Conservation (phyloP, 2,888 invertebrate genomes). For the Drosophila infuscata region DNA sequence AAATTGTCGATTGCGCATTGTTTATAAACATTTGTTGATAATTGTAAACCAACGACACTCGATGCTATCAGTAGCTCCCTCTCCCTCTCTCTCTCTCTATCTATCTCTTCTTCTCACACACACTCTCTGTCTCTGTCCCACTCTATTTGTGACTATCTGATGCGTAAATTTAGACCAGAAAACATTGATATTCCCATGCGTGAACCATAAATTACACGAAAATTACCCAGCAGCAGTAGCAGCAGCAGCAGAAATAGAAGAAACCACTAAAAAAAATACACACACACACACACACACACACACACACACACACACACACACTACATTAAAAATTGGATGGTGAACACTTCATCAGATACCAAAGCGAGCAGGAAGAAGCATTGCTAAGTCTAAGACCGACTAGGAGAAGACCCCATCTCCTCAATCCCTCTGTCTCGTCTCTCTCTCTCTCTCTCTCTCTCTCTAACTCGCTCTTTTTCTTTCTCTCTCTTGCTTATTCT, state of each 20-base stretch:
- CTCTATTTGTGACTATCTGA: constrained; percentile 2
- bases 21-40: constrained; percentile 55
- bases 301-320: constrained; percentile 24
- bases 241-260: constrained; percentile 49
- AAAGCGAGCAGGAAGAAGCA: background rate
- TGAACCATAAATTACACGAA: constrained; percentile 75
- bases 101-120: background rate
- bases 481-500: background rate
- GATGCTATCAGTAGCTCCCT: constrained; percentile 21
- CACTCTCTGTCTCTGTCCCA: background rate
- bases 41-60: constrained; percentile 18
- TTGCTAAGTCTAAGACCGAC: constrained; percentile 14
- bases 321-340: constrained; percentile 59
- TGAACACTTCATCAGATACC: constrained; percentile 69
- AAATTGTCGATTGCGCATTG: constrained; percentile 30
- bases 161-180: constrained; percentile 59
- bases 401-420: background rate
- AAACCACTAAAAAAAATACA: constrained; percentile 22
- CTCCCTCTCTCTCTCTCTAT: background rate
- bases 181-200: constrained; percentile 79
- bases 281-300: constrained; percentile 20
- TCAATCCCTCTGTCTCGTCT: background rate
- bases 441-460: background rate
- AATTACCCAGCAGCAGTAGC: constrained; percentile 65
- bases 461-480: background rate